phyloP scores from a whole-genome alignment of 2,888 invertebrate genomes.

The Limnephilus auricula region DNA sequence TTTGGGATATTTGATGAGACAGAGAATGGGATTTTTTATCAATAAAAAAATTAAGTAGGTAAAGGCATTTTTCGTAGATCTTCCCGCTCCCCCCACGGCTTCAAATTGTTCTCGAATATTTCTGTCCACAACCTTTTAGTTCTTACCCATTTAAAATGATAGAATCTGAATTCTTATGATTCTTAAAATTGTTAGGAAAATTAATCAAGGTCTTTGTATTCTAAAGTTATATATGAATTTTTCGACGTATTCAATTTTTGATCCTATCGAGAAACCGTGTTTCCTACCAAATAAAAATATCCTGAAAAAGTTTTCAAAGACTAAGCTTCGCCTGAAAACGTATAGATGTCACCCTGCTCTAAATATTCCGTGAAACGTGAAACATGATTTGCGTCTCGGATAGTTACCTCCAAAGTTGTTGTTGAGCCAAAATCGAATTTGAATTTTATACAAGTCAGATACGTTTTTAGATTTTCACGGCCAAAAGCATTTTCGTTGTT shows the following conservation, averaged over 20 bases:
- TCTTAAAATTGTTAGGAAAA: background rate
- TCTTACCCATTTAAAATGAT: background rate
- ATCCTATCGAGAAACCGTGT: background rate
- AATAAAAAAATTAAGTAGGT: too few species aligned
- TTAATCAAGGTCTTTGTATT: background rate
- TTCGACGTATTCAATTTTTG: background rate
- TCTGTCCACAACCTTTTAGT: too few species aligned
- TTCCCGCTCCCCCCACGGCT: too few species aligned
- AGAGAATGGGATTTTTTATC: too few species aligned
- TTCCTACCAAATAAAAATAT: background rate
- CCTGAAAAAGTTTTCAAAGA: background rate
- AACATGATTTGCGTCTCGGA: conserved; percentile 11
- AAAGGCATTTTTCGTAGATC: too few species aligned
- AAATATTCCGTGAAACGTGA: background rate
- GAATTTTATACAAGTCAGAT: background rate
- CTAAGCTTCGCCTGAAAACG: conserved; percentile 14
- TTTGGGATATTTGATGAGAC: too few species aligned
- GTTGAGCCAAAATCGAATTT: background rate
- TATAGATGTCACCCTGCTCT: conserved; percentile 12
- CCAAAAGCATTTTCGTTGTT: too few species aligned
- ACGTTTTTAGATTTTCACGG: too few species aligned
- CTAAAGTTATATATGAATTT: background rate
- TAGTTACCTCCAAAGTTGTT: background rate
- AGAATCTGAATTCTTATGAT: background rate
- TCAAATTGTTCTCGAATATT: too few species aligned